A percentile compares a stretch with the other conserved stretches of the same genome.
These are phyloP conservation scores for Yasuhikotakia modesta DNA, from an alignment of 2,797 vertebrate species.

Conservation along the genomic window DNA sequence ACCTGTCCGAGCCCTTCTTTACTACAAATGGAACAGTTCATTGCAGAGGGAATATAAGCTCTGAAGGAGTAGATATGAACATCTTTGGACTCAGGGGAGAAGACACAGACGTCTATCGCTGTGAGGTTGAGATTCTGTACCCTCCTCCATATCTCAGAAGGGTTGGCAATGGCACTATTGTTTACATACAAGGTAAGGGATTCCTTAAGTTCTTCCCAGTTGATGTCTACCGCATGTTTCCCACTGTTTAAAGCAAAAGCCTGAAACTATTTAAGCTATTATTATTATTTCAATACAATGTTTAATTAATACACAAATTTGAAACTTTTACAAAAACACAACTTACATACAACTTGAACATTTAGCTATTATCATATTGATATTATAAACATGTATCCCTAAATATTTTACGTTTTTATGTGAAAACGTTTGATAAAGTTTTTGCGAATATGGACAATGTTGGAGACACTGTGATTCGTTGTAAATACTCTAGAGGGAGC, in stretches of 20 bases:
- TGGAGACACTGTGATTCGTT: neutral
- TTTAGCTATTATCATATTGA: too few species aligned
- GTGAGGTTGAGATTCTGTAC: conserved; percentile 80
- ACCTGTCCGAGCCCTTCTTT: conserved; percentile 59
- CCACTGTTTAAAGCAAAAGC: too few species aligned
- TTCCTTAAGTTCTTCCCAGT: neutral
- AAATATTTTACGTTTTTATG: too few species aligned
- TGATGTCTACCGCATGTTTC: neutral
- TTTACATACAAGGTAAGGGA: conserved; percentile 81
- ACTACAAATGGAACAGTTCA: conserved; percentile 64
- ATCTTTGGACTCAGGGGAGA: conserved; percentile 73
- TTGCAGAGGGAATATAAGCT: conserved; percentile 70
- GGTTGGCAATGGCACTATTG: conserved; percentile 79
- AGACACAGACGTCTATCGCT: conserved; percentile 80
- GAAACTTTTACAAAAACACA: too few species aligned
- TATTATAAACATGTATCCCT: too few species aligned
- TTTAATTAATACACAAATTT: too few species aligned
- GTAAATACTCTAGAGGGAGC: conserved; percentile 49
- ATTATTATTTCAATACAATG: too few species aligned
- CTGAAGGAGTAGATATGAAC: conserved; percentile 75
- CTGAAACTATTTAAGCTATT: too few species aligned
- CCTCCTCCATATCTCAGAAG: conserved; percentile 80
- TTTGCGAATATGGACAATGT: neutral
- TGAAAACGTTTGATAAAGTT: too few species aligned
- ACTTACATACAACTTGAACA: too few species aligned